Percentiles rank a stretch among this genome's conserved stretches.
Evolutionary conservation across 2,888 invertebrate genomes (phyloP).

Genomic region (Synanthedon myopaeformis): DNA sequence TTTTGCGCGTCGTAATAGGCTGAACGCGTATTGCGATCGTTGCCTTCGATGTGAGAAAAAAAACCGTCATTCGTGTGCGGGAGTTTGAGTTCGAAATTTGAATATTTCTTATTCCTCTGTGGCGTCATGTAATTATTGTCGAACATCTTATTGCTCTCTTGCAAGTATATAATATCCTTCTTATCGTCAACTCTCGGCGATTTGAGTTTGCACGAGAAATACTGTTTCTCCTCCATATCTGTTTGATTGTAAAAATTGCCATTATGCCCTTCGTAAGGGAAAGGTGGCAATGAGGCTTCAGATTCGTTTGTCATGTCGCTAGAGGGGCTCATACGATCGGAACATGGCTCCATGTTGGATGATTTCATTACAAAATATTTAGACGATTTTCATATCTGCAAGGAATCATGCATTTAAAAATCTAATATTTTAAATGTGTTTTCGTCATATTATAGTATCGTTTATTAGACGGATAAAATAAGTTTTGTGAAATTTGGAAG

Average conservation of each 20-base stretch:
- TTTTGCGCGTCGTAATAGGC: slow-evolving; percentile 42
- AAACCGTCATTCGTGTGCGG: slow-evolving; percentile 50
- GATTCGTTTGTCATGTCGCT: slow-evolving; percentile 61
- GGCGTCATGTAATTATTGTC: slow-evolving; percentile 50
- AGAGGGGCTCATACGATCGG: slow-evolving; percentile 56
- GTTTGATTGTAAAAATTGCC: slow-evolving; percentile 39
- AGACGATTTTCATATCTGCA: background rate
- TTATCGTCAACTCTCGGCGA: slow-evolving; percentile 34
- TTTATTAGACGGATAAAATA: too few relatives aligned
- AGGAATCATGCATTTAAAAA: too few relatives aligned
- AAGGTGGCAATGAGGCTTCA: slow-evolving; percentile 52
- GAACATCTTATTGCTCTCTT: slow-evolving; percentile 49
- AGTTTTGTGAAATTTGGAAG: too few relatives aligned
- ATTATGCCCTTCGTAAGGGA: slow-evolving; percentile 50
- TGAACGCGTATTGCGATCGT: slow-evolving; percentile 40
- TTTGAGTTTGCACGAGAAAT: slow-evolving; percentile 51
- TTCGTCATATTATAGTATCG: too few relatives aligned
- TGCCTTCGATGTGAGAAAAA: slow-evolving; percentile 50
- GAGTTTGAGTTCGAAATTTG: slow-evolving; percentile 60
- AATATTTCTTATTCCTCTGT: slow-evolving; percentile 52
- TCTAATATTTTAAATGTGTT: too few relatives aligned
- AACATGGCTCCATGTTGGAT: slow-evolving; percentile 58
- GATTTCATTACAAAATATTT: slow-evolving; percentile 48
- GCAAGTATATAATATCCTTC: slow-evolving; percentile 40
- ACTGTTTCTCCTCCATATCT: slow-evolving; percentile 47